Conservation (phyloP, 2,113 vertebrate genomes). For the Pogonocichla stellata region DNA sequence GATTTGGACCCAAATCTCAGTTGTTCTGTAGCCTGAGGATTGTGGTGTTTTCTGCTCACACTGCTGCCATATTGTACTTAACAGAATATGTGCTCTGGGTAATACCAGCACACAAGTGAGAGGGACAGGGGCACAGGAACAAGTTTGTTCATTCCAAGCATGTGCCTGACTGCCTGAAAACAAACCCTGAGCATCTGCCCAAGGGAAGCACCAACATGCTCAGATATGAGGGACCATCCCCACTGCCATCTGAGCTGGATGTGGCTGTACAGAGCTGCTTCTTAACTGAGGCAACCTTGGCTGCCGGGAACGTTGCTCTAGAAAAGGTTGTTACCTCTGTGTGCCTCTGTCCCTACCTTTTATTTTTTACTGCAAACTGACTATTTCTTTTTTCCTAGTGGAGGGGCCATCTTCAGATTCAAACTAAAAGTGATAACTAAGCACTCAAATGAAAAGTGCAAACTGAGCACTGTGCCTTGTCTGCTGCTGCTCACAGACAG, state of each 20-base stretch:
- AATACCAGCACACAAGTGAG: not conserved
- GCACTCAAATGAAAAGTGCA: not conserved
- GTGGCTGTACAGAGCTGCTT: accelerated
- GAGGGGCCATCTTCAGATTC: not conserved
- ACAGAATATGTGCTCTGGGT: not conserved
- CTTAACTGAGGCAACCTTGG: not conserved
- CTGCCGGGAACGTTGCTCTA: not conserved
- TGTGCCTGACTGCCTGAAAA: not conserved
- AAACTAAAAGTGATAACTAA: not conserved
- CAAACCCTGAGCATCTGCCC: not conserved
- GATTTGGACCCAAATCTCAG: not conserved
- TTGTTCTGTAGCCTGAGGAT: not conserved
- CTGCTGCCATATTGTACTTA: not conserved
- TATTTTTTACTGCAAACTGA: not conserved
- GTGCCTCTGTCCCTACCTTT: accelerated
- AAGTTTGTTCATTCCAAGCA: not conserved
- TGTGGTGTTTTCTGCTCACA: not conserved
- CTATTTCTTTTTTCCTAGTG: not conserved
- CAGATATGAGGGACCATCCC: accelerated
- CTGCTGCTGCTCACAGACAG: not conserved
- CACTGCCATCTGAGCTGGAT: not conserved
- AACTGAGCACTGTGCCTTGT: too few relatives aligned
- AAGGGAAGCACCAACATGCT: not conserved
- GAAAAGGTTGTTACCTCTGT: not conserved
- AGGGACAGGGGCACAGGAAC: not conserved